Evolutionary conservation across 2,888 invertebrate species (phyloP).

Genomic region (Nineta flava): DNA sequence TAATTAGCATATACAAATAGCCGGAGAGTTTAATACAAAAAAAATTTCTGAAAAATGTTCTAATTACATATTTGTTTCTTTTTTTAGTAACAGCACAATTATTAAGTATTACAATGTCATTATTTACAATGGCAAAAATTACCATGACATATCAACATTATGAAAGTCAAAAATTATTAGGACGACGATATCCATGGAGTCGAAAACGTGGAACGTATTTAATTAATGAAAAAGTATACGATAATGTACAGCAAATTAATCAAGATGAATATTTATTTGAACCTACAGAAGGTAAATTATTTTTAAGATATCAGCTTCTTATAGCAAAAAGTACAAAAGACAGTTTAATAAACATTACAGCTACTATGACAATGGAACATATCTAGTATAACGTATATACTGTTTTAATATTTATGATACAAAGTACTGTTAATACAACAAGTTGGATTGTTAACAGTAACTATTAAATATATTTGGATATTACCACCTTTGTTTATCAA

Average conservation of each 20-base stretch:
- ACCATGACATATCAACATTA: slow-evolving; percentile 60
- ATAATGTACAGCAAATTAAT: not conserved
- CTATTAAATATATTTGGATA: too few species aligned
- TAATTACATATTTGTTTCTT: slow-evolving; percentile 11
- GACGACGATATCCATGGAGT: slow-evolving; percentile 59
- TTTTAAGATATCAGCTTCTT: too few species aligned
- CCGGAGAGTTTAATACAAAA: not conserved
- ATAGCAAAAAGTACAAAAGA: too few species aligned
- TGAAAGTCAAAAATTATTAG: slow-evolving; percentile 58
- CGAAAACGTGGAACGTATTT: slow-evolving; percentile 20
- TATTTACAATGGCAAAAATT: slow-evolving; percentile 50
- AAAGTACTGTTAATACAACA: too few species aligned
- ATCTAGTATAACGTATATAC: too few species aligned
- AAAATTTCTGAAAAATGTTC: not conserved
- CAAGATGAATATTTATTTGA: not conserved
- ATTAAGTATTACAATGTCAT: slow-evolving; percentile 47
- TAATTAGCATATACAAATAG: not conserved
- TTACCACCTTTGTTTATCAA: too few species aligned
- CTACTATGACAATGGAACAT: too few species aligned
- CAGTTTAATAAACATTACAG: too few species aligned
- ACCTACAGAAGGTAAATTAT: not conserved
- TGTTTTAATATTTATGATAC: too few species aligned
- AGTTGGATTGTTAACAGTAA: too few species aligned
- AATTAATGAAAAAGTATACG: slow-evolving; percentile 9
- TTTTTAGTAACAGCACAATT: slow-evolving; percentile 48